Base-by-base conservation (phyloP, 2,888 invertebrate genomes). In the Lepidocyrtoides sp. region DNA sequence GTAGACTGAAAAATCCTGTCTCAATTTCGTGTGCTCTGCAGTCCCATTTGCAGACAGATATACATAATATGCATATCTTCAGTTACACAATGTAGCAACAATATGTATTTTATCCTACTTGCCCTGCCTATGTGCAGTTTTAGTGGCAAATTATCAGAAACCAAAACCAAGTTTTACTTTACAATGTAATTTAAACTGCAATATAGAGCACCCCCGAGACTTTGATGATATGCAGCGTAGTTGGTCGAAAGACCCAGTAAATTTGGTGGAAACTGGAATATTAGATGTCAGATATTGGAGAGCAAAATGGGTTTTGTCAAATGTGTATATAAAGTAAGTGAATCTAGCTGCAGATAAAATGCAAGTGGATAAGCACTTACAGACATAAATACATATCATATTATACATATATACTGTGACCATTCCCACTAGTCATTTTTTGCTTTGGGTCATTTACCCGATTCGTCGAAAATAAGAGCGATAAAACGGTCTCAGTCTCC, bases 141-240 rank as follows among this genome's bases (percentile, higher is more conserved):
- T 63, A 2, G 26, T 29, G 26, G 1, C 63, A 63, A 14, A 29
- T 63, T 29, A 63, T 63, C 7, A 48, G 12, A 5, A 48, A 12
- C 48, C 48, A 20, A 20, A 5, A 29, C 10, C 26, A 14, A 26
- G 54, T 41, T 14, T 14, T 54, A n/a, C n/a, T 14, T 54, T 7
- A 29, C 29, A 12, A 8, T 2, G 17, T 75, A 23, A 75, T 75
- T 75, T 44, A 10, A 26, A 36, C 26, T 23, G 60, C 60, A 82
- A 60, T 51, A 14, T 82, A 51, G 51, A n/a, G 44, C 23, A 54
- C 82, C 36, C 82, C 60, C 10, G 82, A 57, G 82, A 82, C 82
- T 60, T 82, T 82, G 82, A 57, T 17, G 17, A 5, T 66, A 32
- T 66, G 32, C 66, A 66, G 29, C 26, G 12, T 60, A 14, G 26